These are phyloP conservation scores for Theocolax elegans DNA, from an alignment of 1,140 invertebrate genomes.

Conservation along the genomic window DNA sequence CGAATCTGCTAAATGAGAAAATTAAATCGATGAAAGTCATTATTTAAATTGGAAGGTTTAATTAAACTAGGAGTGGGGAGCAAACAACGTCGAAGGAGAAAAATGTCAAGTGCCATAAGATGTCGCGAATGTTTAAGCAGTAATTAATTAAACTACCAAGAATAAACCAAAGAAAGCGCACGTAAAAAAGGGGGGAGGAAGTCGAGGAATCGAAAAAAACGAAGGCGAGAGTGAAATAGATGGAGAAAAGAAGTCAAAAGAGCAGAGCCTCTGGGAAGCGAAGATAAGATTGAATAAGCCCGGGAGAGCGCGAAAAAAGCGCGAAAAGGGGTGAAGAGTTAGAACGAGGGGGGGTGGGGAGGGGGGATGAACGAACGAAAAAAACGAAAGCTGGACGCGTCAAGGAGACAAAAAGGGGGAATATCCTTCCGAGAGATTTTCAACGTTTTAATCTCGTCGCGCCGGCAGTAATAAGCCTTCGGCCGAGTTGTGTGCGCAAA, in stretches of 20 bases:
- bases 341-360: no score
- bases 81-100: neutral
- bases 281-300: conserved; percentile 36
- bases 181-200: neutral
- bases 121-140: conserved; percentile 13
- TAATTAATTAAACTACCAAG: conserved; percentile 32
- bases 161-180: neutral
- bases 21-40: conserved; percentile 20
- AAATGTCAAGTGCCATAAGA: conserved; percentile 15
- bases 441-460: conserved; percentile 36
- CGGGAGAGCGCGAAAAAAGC: no score
- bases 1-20: neutral
- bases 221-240: neutral
- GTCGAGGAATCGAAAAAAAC: neutral
- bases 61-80: conserved; percentile 18
- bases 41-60: conserved; percentile 17
- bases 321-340: no score
- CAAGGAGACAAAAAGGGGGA: neutral
- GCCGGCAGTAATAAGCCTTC: conserved; percentile 28
- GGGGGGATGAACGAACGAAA: no score
- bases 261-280: conserved; percentile 4
- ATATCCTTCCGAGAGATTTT: conserved; percentile 24
- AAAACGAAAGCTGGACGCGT: no score
- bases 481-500: neutral
- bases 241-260: neutral